phyloP scores from a whole-genome alignment of 2,113 vertebrate species.

The Antechinus stuartii region DNA sequence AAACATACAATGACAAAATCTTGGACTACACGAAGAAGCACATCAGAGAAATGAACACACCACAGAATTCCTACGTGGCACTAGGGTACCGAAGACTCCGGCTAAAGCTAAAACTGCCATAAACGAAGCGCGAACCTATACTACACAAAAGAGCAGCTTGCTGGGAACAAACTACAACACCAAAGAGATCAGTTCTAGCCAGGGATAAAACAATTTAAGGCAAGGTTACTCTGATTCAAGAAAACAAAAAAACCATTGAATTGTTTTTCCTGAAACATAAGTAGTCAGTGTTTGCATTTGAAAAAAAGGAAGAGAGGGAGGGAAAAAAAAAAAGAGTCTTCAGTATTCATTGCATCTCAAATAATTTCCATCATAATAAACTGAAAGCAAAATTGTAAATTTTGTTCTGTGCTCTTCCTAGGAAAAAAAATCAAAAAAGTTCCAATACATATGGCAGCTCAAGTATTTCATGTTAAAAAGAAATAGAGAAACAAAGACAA shows the following conservation, averaged over 20 bases:
- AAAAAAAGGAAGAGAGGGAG: not conserved
- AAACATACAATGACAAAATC: constrained; percentile 75
- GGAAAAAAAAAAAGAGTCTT: constrained; percentile 57
- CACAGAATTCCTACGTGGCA: constrained; percentile 86
- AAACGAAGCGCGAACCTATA: constrained; percentile 59
- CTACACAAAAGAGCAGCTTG: constrained; percentile 69
- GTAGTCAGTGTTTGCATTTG: constrained; percentile 49
- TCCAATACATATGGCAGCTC: constrained; percentile 63
- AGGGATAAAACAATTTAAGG: constrained; percentile 81
- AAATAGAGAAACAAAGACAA: constrained; percentile 61
- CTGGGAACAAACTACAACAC: constrained; percentile 68
- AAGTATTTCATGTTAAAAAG: constrained; percentile 72
- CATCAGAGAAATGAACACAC: constrained; percentile 82
- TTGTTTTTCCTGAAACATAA: constrained; percentile 70
- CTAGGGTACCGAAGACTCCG: constrained; percentile 81
- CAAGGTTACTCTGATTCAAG: constrained; percentile 83
- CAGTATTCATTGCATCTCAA: constrained; percentile 66
- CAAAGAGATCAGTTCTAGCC: constrained; percentile 64
- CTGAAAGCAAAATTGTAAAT: constrained; percentile 67
- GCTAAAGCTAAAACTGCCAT: constrained; percentile 79
- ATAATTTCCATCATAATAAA: constrained; percentile 72
- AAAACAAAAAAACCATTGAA: constrained; percentile 51
- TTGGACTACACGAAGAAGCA: constrained; percentile 80
- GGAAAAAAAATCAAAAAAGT: constrained; percentile 62
- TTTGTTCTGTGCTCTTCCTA: constrained; percentile 81